A percentile compares a stretch with the other conserved stretches of the same genome.
phyloP scores from a whole-genome alignment of 2,113 vertebrate genomes.

The Quiscalus mexicanus region DNA sequence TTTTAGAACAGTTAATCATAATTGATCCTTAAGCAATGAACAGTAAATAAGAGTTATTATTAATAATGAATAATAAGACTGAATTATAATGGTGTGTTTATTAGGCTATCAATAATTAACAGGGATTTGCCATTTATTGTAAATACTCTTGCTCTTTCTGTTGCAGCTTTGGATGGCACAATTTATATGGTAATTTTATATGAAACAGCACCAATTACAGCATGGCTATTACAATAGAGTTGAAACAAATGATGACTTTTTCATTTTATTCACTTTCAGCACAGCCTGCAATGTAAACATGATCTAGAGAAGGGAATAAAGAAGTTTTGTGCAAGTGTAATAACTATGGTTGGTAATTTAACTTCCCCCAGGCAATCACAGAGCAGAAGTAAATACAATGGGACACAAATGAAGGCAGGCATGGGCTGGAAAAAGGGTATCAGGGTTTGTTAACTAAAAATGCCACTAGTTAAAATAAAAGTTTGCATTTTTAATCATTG shows the following conservation, averaged over 20 bases:
- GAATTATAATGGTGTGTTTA: slow-evolving; percentile 49
- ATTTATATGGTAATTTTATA: slow-evolving; percentile 73
- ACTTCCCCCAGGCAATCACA: background rate
- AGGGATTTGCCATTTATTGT: slow-evolving; percentile 57
- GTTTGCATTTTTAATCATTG: background rate
- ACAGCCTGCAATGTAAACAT: slow-evolving; percentile 35
- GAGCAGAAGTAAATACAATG: background rate
- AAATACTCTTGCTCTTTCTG: slow-evolving; percentile 48
- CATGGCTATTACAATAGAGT: slow-evolving; percentile 32
- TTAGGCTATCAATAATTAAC: slow-evolving; percentile 70
- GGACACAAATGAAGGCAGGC: background rate
- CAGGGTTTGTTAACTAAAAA: background rate
- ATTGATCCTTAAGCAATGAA: slow-evolving; percentile 34
- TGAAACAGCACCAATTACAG: slow-evolving; percentile 50
- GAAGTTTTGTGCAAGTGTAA: background rate
- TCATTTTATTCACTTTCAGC: slow-evolving; percentile 56
- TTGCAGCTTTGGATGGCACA: slow-evolving; percentile 39
- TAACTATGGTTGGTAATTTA: background rate
- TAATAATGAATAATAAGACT: slow-evolving; percentile 59
- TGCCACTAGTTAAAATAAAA: background rate
- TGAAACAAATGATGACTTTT: slow-evolving; percentile 50
- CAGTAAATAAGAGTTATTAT: slow-evolving; percentile 35
- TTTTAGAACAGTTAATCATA: slow-evolving; percentile 30
- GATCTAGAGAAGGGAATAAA: slow-evolving; percentile 43
- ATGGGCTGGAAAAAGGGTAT: background rate